These are phyloP conservation scores for Hippocampus kuda DNA, from an alignment of 2,797 vertebrate genomes.

Conservation along the genomic window DNA sequence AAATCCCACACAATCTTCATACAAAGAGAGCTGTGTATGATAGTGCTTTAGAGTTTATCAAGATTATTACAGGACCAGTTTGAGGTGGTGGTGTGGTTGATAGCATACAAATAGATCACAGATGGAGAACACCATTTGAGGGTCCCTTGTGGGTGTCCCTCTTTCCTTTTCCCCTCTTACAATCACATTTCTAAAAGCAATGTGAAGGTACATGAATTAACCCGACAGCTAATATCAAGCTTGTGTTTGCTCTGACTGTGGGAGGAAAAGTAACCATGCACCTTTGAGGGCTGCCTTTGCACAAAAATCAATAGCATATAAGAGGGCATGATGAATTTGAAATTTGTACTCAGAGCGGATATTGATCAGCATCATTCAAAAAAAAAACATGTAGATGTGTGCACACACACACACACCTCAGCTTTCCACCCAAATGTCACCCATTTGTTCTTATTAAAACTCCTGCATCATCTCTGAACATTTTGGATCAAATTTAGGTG, in stretches of 20 bases:
- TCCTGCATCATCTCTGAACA: constrained; percentile 13
- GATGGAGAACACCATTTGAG: background rate
- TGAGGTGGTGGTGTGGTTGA: background rate
- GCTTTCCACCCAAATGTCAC: background rate
- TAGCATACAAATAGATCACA: background rate
- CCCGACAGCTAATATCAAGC: constrained; percentile 19
- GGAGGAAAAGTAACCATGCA: constrained; percentile 49
- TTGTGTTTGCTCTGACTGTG: constrained; percentile 42
- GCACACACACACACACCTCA: background rate
- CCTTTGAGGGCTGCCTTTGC: constrained; percentile 46
- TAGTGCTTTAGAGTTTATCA: background rate
- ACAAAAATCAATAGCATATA: constrained; percentile 69
- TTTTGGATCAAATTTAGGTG: constrained; percentile 3
- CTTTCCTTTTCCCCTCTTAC: background rate
- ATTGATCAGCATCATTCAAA: constrained; percentile 63
- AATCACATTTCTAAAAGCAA: constrained; percentile 11
- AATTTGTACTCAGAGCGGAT: constrained; percentile 61
- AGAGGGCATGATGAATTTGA: constrained; percentile 67
- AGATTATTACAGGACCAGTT: background rate
- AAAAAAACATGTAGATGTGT: constrained; percentile 40
- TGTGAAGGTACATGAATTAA: constrained; percentile 16
- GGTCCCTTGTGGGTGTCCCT: no score
- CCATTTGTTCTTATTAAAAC: background rate
- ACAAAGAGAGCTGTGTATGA: background rate
- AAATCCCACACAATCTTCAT: constrained; percentile 2